phyloP scores from a whole-genome alignment of 2,888 invertebrate genomes.

The Melanostoma scalare region DNA sequence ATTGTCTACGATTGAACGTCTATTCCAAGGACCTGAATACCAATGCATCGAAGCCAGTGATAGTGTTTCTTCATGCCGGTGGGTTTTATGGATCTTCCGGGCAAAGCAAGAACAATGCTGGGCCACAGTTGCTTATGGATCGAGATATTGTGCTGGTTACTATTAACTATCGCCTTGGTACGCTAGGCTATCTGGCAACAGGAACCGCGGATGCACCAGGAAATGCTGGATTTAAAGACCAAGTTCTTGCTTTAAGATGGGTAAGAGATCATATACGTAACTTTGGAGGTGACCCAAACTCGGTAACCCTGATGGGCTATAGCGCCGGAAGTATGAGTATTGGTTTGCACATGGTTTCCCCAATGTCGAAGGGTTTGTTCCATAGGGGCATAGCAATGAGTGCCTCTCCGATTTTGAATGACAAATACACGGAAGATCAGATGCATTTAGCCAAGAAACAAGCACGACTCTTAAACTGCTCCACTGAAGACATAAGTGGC shows the following conservation, averaged over 20 bases:
- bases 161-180: constrained; percentile 84
- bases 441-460: constrained; percentile 85
- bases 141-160: constrained; percentile 86
- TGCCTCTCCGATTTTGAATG: constrained; percentile 84
- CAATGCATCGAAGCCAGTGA: constrained; percentile 82
- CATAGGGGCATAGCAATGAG: constrained; percentile 88
- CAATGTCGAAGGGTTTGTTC: constrained; percentile 87
- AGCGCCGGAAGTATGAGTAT: constrained; percentile 83
- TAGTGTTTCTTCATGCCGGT: constrained; percentile 87
- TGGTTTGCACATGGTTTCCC: constrained; percentile 84
- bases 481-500: constrained; percentile 80
- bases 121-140: constrained; percentile 85
- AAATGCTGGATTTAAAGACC: constrained; percentile 88
- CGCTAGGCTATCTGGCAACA: constrained; percentile 85
- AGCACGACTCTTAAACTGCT: constrained; percentile 84
- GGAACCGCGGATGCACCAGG: constrained; percentile 86
- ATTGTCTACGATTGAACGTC: constrained; percentile 85
- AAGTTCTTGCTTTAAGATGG: constrained; percentile 87
- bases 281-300: constrained; percentile 86
- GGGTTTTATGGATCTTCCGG: constrained; percentile 85
- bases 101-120: constrained; percentile 82
- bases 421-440: constrained; percentile 83
- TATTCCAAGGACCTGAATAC: constrained; percentile 81
- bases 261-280: constrained; percentile 85
- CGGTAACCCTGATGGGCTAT: constrained; percentile 86